A percentile compares a stretch with the other conserved stretches of the same genome.
These are phyloP conservation scores for Eonycteris spelaea DNA, from an alignment of 2,113 vertebrate genomes.

Conservation along the genomic window DNA sequence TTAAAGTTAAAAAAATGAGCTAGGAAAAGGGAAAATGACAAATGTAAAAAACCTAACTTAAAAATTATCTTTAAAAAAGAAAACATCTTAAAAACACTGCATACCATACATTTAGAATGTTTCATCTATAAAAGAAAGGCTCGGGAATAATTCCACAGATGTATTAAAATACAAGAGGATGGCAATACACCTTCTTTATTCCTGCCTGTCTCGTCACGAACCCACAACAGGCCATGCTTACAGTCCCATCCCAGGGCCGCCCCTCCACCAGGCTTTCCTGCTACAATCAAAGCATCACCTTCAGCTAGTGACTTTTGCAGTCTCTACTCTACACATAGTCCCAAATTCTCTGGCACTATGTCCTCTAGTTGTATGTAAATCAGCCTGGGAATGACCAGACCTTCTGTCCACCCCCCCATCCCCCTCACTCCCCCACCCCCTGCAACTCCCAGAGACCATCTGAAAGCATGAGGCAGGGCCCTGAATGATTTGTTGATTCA, in stretches of 20 bases:
- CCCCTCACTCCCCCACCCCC: too few relatives aligned
- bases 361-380: background rate
- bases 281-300: background rate
- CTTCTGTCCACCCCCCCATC: too few relatives aligned
- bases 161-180: background rate
- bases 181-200: background rate
- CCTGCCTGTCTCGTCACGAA: background rate
- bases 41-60: background rate
- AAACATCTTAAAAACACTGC: background rate
- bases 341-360: background rate
- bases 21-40: background rate
- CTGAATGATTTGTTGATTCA: slow-evolving; percentile 22
- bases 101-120: background rate
- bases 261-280: background rate
- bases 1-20: background rate
- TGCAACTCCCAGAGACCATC: background rate
- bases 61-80: background rate
- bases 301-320: background rate
- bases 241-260: background rate
- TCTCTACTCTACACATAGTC: background rate
- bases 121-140: background rate
- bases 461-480: background rate
- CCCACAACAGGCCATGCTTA: background rate
- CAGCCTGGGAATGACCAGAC: background rate
- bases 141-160: background rate